Evolutionary conservation across 2,888 invertebrate species (phyloP).

Genomic region (Endotricha flammealis): DNA sequence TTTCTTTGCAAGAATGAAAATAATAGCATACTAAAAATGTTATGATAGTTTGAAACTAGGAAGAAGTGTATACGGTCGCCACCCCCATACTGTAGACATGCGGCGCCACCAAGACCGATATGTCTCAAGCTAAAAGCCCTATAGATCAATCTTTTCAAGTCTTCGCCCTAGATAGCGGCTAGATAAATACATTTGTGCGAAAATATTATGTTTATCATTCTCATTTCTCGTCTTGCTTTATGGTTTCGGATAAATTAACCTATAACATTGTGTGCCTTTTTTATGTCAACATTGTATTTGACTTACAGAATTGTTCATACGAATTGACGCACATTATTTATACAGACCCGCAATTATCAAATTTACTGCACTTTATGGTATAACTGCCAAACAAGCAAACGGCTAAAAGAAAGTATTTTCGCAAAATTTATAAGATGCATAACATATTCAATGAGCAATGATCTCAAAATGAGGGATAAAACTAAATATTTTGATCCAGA

Average conservation of each 20-base stretch:
- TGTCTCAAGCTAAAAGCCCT: conserved; percentile 26
- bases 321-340: too few species aligned
- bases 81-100: not conserved
- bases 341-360: too few species aligned
- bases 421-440: too few species aligned
- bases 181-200: conserved; percentile 30
- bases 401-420: too few species aligned
- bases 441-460: too few species aligned
- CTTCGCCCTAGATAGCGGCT: conserved; percentile 34
- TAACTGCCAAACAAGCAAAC: too few species aligned
- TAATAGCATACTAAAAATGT: not conserved
- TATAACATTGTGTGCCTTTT: conserved; percentile 8
- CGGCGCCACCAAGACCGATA: conserved; percentile 39
- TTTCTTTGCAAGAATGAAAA: too few species aligned
- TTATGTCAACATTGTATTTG: not conserved
- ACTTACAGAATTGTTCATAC: not conserved
- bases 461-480: not conserved
- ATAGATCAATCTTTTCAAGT: conserved; percentile 39
- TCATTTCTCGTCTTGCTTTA: conserved; percentile 3
- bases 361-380: too few species aligned
- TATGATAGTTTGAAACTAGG: not conserved
- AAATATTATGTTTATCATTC: conserved; percentile 26
- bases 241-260: conserved; percentile 14
- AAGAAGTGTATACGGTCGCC: not conserved
- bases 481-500: conserved; percentile 10